These are phyloP conservation scores for Coelopa pilipes DNA, from an alignment of 2,888 invertebrate species.

Conservation along the genomic window DNA sequence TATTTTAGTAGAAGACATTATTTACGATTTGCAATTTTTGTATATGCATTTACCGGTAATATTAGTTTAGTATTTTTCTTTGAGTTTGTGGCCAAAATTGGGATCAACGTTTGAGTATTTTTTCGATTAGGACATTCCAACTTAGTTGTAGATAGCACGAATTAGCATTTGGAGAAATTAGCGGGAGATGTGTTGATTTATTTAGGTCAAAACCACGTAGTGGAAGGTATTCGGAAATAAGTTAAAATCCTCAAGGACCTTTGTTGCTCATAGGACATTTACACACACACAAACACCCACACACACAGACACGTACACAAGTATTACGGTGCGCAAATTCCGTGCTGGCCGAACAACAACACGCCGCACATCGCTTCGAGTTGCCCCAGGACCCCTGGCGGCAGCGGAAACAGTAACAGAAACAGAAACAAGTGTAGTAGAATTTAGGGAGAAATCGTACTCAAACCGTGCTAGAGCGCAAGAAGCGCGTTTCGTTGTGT, in stretches of 20 bases:
- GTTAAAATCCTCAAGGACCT: not conserved
- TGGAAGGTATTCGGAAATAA: not conserved
- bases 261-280: conserved; percentile 20
- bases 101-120: not conserved
- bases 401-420: not conserved
- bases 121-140: not conserved
- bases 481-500: no score
- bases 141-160: not conserved
- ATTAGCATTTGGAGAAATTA: not conserved
- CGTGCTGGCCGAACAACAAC: conserved; percentile 20
- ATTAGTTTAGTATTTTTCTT: no score
- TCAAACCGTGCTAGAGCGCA: not conserved
- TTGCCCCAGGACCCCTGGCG: not conserved
- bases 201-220: not conserved
- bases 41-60: not conserved
- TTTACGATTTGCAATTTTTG: not conserved
- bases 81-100: no score
- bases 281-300: not conserved
- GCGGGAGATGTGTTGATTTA: not conserved
- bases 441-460: conserved; percentile 4
- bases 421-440: not conserved
- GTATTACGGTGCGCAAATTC: conserved; percentile 29
- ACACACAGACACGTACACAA: not conserved
- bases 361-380: conserved; percentile 19
- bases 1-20: conserved; percentile 13